A percentile compares a stretch with the other conserved stretches of the same genome.
Conservation (phyloP, 2,113 vertebrate genomes). For the Chlorodrepanis virens region DNA sequence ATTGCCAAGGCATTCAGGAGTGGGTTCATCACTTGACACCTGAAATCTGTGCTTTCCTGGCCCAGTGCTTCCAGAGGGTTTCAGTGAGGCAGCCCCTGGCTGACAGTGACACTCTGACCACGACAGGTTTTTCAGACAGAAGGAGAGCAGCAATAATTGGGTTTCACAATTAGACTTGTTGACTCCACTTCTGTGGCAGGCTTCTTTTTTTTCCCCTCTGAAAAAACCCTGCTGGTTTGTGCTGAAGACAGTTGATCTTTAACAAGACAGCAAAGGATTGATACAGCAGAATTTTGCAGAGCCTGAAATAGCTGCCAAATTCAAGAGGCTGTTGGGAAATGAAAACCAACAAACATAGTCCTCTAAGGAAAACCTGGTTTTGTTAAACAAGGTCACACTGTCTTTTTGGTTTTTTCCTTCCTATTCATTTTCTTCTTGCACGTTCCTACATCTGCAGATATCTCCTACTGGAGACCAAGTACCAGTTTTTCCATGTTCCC, state of each 20-base stretch:
- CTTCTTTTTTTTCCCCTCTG: too few species aligned
- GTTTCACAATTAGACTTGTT: neutral
- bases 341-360: neutral
- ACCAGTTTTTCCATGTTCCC: neutral
- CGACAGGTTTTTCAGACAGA: accelerated
- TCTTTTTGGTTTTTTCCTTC: neutral
- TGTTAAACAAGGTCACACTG: slow-evolving; percentile 33
- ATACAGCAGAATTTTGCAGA: slow-evolving; percentile 33
- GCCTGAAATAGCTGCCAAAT: slow-evolving; percentile 37
- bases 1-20: neutral
- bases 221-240: neutral
- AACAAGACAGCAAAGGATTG: slow-evolving; percentile 41
- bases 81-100: neutral
- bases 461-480: neutral
- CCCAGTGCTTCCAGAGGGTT: neutral
- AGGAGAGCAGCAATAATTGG: neutral
- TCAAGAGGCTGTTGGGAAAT: slow-evolving; percentile 19
- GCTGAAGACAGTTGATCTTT: slow-evolving; percentile 23
- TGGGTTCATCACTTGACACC: accelerated
- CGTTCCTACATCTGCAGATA: neutral
- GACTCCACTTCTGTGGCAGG: neutral
- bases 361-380: slow-evolving; percentile 10
- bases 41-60: neutral
- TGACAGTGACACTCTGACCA: neutral
- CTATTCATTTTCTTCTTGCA: neutral